These are phyloP conservation scores for Parazoanthus atlanticus DNA, from an alignment of 92 coral and sea anemone genomes.

Conservation along the genomic window DNA sequence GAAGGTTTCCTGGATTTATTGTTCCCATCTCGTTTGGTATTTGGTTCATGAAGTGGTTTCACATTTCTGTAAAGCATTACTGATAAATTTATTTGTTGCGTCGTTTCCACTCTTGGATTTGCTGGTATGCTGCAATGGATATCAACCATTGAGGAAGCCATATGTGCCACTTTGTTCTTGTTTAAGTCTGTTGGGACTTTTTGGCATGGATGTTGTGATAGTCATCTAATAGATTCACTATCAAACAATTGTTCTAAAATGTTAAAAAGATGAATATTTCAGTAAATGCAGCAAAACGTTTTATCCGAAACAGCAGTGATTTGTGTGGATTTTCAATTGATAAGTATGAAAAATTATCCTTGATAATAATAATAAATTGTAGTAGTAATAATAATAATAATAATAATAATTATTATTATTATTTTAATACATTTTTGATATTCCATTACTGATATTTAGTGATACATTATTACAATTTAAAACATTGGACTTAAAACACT, in stretches of 20 bases:
- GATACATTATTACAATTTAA: no score
- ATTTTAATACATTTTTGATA: no score
- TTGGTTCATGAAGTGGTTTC: slow-evolving; percentile 51
- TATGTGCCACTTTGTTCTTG: slow-evolving; percentile 56
- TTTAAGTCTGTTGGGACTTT: slow-evolving; percentile 47
- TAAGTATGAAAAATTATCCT: no score
- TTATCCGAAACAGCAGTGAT: no score
- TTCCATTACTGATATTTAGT: no score
- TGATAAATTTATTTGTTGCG: slow-evolving; percentile 13
- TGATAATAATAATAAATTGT: no score
- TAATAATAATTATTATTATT: no score
- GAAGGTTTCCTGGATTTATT: slow-evolving; percentile 48
- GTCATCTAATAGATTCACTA: slow-evolving; percentile 62
- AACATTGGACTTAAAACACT: no score
- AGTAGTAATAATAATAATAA: no score
- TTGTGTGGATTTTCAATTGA: no score
- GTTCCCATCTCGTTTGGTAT: slow-evolving; percentile 43
- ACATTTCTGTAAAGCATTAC: slow-evolving; percentile 40
- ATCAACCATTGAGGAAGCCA: slow-evolving; percentile 63
- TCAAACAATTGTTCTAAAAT: slow-evolving; percentile 48
- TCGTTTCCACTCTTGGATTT: slow-evolving; percentile 7
- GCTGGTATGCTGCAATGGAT: slow-evolving; percentile 53
- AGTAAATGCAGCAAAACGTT: no score
- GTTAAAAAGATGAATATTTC: no score
- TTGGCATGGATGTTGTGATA: slow-evolving; percentile 59